Evolutionary conservation across 64 coral and sea anemone species (phyloP).

Genomic region (Exaiptasia diaphana): DNA sequence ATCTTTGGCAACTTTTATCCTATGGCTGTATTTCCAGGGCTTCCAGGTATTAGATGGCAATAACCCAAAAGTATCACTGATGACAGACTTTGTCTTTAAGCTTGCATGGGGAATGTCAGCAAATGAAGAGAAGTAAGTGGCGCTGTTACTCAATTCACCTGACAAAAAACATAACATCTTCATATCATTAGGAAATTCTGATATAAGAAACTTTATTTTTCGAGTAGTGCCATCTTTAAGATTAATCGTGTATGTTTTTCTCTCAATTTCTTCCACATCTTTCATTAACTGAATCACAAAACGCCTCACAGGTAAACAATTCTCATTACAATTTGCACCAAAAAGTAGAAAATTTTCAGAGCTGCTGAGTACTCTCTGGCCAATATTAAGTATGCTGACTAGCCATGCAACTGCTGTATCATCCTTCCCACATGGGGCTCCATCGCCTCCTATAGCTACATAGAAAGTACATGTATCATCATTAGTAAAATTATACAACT

Average conservation of each 20-base stretch:
- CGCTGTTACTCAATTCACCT: constrained; percentile 34
- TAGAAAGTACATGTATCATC: background rate
- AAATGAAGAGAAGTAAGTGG: constrained; percentile 51
- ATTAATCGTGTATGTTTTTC: constrained; percentile 31
- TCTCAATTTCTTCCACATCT: constrained; percentile 28
- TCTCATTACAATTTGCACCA: constrained; percentile 41
- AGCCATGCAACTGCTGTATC: constrained; percentile 26
- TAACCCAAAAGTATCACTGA: constrained; percentile 15
- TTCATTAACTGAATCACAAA: constrained; percentile 31
- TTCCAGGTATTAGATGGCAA: background rate
- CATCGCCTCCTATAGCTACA: constrained; percentile 21
- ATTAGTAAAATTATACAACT: background rate
- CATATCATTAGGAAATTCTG: constrained; percentile 59
- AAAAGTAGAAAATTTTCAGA: constrained; percentile 30
- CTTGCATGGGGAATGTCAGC: constrained; percentile 21
- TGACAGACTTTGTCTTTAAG: background rate
- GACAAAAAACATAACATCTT: constrained; percentile 50
- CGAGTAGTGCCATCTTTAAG: background rate
- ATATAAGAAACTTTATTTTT: background rate
- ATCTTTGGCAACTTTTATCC: constrained; percentile 4
- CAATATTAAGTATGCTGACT: constrained; percentile 23
- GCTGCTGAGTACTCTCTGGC: background rate
- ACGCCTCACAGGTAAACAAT: constrained; percentile 38
- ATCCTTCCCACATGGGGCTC: constrained; percentile 27
- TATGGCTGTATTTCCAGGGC: constrained; percentile 2